phyloP scores from a whole-genome alignment of 2,888 invertebrate species.

The Oconnorella tubifera region DNA sequence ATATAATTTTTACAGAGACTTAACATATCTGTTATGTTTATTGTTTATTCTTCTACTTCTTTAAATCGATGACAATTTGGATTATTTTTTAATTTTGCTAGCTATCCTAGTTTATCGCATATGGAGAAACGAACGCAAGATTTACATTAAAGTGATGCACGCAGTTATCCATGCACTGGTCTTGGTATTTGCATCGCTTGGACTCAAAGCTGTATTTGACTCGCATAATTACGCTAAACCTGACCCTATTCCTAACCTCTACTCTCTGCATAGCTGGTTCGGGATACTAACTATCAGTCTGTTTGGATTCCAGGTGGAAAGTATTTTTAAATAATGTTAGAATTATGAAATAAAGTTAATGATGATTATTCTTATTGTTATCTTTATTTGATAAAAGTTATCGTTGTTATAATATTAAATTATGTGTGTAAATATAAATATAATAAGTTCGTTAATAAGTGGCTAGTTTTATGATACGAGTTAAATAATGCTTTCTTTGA shows the following conservation, averaged over 20 bases:
- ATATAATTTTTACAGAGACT: background rate
- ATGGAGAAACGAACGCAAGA: slow-evolving; percentile 70
- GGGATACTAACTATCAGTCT: slow-evolving; percentile 71
- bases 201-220: slow-evolving; percentile 75
- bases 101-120: slow-evolving; percentile 78
- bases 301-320: slow-evolving; percentile 68
- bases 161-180: slow-evolving; percentile 67
- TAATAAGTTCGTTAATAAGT: too few relatives aligned
- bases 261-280: slow-evolving; percentile 73
- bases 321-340: background rate
- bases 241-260: slow-evolving; percentile 59
- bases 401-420: too few relatives aligned
- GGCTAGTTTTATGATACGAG: too few relatives aligned
- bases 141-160: slow-evolving; percentile 72
- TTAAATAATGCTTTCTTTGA: too few relatives aligned
- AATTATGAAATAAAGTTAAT: too few relatives aligned
- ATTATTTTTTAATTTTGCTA: slow-evolving; percentile 54
- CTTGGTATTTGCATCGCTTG: slow-evolving; percentile 69
- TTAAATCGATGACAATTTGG: background rate
- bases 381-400: too few relatives aligned
- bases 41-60: background rate
- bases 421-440: too few relatives aligned
- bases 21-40: background rate
- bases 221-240: slow-evolving; percentile 65
- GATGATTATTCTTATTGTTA: too few relatives aligned